Evolutionary conservation across 2,888 invertebrate genomes (phyloP).

Genomic region (Plagodis dolabraria): DNA sequence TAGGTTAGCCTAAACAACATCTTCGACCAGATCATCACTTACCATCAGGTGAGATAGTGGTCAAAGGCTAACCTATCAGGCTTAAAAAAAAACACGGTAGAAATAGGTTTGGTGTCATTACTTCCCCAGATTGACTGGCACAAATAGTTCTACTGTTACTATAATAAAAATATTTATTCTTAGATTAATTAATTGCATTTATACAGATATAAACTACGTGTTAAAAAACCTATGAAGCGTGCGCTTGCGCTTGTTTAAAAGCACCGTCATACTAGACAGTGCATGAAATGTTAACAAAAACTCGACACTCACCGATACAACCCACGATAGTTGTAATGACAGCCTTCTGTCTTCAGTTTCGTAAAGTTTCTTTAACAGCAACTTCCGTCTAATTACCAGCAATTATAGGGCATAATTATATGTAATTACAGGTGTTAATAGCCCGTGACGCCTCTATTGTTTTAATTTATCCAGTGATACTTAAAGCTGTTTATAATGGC

Average conservation of each 20-base stretch:
- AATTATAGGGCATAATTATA: slow-evolving; percentile 5
- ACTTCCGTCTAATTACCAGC: slow-evolving; percentile 20
- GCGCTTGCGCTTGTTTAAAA: slow-evolving; percentile 30
- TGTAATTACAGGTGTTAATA: slow-evolving; percentile 55
- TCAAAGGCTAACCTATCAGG: too few relatives aligned
- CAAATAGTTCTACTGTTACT: too few relatives aligned
- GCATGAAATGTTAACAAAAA: slow-evolving; percentile 71
- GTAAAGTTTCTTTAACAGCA: slow-evolving; percentile 51
- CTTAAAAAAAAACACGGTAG: too few relatives aligned
- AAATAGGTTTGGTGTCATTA: too few relatives aligned
- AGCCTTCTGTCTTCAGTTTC: slow-evolving; percentile 16
- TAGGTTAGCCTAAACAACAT: too few relatives aligned
- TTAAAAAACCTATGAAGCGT: slow-evolving; percentile 9
- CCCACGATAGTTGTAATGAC: slow-evolving; percentile 47
- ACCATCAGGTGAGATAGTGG: too few relatives aligned
- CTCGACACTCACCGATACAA: slow-evolving; percentile 50
- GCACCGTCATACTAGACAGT: slow-evolving; percentile 49
- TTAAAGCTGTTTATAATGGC: slow-evolving; percentile 34
- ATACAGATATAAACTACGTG: too few relatives aligned
- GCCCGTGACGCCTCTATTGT: slow-evolving; percentile 46
- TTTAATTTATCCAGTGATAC: slow-evolving; percentile 40
- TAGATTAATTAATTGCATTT: too few relatives aligned
- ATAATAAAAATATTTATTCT: too few relatives aligned
- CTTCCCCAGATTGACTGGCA: too few relatives aligned
- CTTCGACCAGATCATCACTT: too few relatives aligned